Evolutionary conservation across 2,797 vertebrate genomes (phyloP).

Genomic region (Odontamblyopus lacepedii): DNA sequence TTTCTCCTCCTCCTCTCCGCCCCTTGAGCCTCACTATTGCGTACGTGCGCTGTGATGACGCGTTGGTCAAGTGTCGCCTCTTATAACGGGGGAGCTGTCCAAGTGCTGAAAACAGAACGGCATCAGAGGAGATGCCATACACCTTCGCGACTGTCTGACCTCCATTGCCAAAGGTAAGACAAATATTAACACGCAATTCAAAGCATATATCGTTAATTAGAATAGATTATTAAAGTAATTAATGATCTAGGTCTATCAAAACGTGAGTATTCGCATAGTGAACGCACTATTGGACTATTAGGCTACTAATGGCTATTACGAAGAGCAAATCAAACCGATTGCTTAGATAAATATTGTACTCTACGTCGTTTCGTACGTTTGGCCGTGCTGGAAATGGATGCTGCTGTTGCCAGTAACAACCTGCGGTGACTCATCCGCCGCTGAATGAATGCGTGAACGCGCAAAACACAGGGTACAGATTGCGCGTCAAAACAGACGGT

Average conservation of each 20-base stretch:
- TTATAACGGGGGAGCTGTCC: constrained; percentile 81
- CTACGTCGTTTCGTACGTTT: not conserved
- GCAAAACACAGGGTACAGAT: constrained; percentile 14
- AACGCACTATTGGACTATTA: not conserved
- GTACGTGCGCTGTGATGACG: constrained; percentile 76
- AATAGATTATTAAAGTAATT: not conserved
- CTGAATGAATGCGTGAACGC: constrained; percentile 38
- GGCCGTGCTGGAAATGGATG: constrained; percentile 42
- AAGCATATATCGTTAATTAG: not conserved
- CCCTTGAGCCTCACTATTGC: constrained; percentile 49
- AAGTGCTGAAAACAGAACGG: constrained; percentile 76
- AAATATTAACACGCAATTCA: not conserved
- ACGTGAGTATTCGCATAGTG: not conserved
- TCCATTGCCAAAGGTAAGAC: constrained; percentile 74
- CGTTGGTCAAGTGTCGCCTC: constrained; percentile 77
- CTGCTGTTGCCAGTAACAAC: constrained; percentile 74
- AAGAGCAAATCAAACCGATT: not conserved
- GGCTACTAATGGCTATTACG: not conserved
- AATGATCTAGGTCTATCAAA: not conserved
- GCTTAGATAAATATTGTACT: not conserved
- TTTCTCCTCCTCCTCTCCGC: constrained; percentile 34
- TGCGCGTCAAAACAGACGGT: constrained; percentile 38
- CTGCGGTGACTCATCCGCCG: constrained; percentile 76
- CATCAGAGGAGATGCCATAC: constrained; percentile 71
- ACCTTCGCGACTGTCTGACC: constrained; percentile 72